Base-by-base conservation (phyloP, 2,888 invertebrate species). In the Acleris literana region DNA sequence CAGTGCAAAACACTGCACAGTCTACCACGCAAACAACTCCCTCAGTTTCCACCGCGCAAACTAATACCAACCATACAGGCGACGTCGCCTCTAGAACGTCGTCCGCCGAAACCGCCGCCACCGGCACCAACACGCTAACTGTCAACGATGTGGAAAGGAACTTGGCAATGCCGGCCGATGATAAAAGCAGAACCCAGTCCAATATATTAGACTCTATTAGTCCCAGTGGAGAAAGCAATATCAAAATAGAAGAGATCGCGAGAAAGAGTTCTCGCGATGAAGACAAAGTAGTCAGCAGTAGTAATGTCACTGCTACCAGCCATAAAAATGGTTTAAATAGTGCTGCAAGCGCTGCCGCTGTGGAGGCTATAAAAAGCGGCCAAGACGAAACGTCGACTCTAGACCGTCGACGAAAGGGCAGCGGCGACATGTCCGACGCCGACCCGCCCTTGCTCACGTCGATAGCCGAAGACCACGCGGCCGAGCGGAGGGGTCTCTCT, bases 1-100 rank as follows among this genome's bases (percentile, higher is more conserved):
- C 93, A 3, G 84, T 90, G 4, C 92, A 90, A 59, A 90, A 86
- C 66, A 91, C 92, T 2, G 87, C 85, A 5, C 93, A 93, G 73
- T 94, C 94, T 16, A 90, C 93, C 4, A 91, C 92, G 1, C 92
- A 93, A 66, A 90, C 92, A 0, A 83, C 88, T 2, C 90, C 89
- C 0, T 91, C 91, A 16, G 90, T 90, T 9, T 90, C 91, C n/a
- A 90, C 91, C 4, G 90, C 77, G 5, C 89, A 92, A 72, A 91
- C 90, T 3, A 90, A 91, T 67, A 90, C 91, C 9, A 87, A 87
- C 1, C 90, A 91, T 57, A 88, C 90, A 1, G 92, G 90, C 16
- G 92, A 92, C 54, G 86, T 90, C 6, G 68, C 85, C 2, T 67
- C 84, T 0, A 78, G 82, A 68, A 71, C 72, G 7, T 67, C 71